Evolutionary conservation across 2,888 invertebrate genomes (phyloP).

Genomic region (Cryptocephalus primarius): DNA sequence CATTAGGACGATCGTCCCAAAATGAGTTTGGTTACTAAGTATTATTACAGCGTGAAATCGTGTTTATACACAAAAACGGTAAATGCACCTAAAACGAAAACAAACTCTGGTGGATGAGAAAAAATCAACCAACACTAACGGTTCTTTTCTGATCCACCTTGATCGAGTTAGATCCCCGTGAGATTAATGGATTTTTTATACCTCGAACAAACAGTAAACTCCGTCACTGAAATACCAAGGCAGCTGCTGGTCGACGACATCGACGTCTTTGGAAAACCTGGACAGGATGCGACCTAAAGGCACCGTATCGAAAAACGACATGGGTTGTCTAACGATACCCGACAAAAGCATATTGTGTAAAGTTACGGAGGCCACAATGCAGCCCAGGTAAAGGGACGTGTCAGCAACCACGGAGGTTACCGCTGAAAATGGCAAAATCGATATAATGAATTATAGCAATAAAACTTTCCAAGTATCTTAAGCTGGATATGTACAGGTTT

Average conservation of each 20-base stretch:
- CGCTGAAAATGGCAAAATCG: slow-evolving; percentile 36
- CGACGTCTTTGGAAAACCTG: slow-evolving; percentile 67
- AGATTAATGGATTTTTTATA: slow-evolving; percentile 30
- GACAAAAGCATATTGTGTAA: slow-evolving; percentile 50
- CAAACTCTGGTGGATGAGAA: no score
- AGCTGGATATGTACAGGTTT: not conserved
- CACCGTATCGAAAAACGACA: slow-evolving; percentile 70
- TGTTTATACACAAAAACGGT: no score
- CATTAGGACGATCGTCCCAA: no score
- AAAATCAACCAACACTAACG: no score
- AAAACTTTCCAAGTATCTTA: no score
- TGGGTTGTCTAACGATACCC: slow-evolving; percentile 55
- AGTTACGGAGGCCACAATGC: slow-evolving; percentile 52
- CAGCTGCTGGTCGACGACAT: slow-evolving; percentile 53
- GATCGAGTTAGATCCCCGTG: no score
- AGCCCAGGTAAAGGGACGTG: slow-evolving; percentile 44
- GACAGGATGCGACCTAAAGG: slow-evolving; percentile 64
- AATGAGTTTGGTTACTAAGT: no score
- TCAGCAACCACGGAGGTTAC: slow-evolving; percentile 38
- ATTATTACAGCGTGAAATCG: no score
- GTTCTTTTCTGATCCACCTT: no score
- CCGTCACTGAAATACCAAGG: slow-evolving; percentile 56
- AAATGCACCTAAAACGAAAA: no score
- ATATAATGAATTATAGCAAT: no score
- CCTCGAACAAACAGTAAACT: slow-evolving; percentile 63